Percentiles rank a stretch among this genome's conserved stretches.
Evolutionary conservation across 2,797 vertebrate species (phyloP).

Genomic region (Propithecus perrieri): DNA sequence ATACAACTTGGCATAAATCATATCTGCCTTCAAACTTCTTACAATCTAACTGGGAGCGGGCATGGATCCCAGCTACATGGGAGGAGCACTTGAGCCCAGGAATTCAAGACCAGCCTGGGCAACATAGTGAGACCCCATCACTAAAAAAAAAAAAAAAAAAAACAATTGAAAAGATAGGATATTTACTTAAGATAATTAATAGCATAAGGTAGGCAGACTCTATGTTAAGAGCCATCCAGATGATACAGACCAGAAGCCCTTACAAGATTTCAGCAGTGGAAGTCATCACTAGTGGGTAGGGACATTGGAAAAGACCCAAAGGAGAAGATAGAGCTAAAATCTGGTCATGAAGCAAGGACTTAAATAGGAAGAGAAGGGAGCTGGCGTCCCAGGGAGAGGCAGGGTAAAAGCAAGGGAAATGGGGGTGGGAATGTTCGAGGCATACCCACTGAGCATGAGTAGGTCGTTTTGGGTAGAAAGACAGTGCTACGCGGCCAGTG

Average conservation of each 20-base stretch:
- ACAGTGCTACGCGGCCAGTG: fast-evolving
- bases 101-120: neutral
- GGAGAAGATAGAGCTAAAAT: neutral
- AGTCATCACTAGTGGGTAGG: fast-evolving
- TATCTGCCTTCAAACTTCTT: neutral
- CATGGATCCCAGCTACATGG: neutral
- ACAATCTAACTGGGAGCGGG: neutral
- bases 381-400: neutral
- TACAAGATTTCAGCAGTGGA: neutral
- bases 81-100: neutral
- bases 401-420: neutral
- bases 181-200: neutral
- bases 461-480: neutral
- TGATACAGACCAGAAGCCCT: neutral
- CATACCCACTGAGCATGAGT: no score
- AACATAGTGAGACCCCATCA: no score
- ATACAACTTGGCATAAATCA: neutral
- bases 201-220: neutral
- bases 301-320: neutral
- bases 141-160: no score
- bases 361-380: neutral
- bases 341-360: neutral
- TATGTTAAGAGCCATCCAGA: neutral
- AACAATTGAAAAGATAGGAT: neutral
- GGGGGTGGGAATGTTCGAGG: neutral